Evolutionary conservation across 2,888 invertebrate species (phyloP).

Genomic region (Agapetus fuscipes): DNA sequence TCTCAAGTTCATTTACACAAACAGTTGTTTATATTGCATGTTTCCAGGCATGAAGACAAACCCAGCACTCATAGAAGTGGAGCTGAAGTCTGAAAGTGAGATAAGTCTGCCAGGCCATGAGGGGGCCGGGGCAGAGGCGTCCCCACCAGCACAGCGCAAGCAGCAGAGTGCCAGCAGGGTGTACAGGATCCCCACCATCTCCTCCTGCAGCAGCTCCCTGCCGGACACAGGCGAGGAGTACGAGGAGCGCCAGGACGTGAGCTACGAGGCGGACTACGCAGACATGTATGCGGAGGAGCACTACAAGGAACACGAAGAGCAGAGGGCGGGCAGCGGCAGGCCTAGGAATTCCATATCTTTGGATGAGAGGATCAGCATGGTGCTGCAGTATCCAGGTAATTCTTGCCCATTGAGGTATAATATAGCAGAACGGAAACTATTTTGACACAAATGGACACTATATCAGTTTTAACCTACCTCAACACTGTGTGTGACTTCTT

Average conservation of each 20-base stretch:
- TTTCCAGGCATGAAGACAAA: not conserved
- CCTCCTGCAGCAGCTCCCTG: constrained; percentile 24
- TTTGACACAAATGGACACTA: too few species aligned
- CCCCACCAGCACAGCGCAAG: not conserved
- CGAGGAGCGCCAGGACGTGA: constrained; percentile 37
- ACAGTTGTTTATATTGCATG: too few species aligned
- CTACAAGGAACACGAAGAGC: constrained; percentile 6
- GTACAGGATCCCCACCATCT: constrained; percentile 35
- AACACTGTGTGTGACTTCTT: too few species aligned
- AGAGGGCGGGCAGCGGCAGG: not conserved
- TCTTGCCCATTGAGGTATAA: too few species aligned
- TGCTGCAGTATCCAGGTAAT: constrained; percentile 30
- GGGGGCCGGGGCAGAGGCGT: not conserved
- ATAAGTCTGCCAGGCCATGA: constrained; percentile 1
- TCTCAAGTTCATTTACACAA: too few species aligned
- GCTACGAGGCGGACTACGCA: constrained; percentile 41
- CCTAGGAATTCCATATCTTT: constrained; percentile 24
- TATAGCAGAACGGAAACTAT: too few species aligned
- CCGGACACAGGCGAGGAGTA: constrained; percentile 11
- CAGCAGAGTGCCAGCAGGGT: not conserved
- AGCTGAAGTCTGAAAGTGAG: constrained; percentile 10
- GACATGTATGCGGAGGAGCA: constrained; percentile 23
- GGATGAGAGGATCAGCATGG: constrained; percentile 34
- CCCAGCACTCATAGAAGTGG: constrained; percentile 15
- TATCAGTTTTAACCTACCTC: too few species aligned